These are phyloP conservation scores for Epinephelus lanceolatus DNA, from an alignment of 2,113 vertebrate genomes.

Conservation along the genomic window DNA sequence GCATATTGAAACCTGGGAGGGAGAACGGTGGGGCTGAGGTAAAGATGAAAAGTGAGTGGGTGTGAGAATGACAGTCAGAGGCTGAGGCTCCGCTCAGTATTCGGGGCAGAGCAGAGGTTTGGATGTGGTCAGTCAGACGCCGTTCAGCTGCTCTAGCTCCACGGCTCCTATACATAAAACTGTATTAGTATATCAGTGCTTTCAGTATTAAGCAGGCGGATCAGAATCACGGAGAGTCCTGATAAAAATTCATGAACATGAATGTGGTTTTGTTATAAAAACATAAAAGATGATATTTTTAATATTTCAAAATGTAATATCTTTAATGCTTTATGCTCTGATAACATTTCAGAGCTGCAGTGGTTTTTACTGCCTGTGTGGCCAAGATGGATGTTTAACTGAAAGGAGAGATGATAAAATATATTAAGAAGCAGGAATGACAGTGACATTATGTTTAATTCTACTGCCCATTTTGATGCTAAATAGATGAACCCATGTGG, in stretches of 20 bases:
- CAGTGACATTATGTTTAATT: constrained; percentile 40
- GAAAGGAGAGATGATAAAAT: constrained; percentile 46
- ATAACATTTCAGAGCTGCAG: constrained; percentile 45
- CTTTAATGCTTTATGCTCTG: constrained; percentile 51
- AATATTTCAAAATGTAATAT: constrained; percentile 49
- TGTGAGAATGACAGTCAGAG: constrained; percentile 56
- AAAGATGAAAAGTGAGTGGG: constrained; percentile 59
- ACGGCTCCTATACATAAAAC: neutral
- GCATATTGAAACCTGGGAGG: constrained; percentile 65
- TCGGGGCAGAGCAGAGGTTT: constrained; percentile 44
- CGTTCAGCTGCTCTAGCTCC: constrained; percentile 39
- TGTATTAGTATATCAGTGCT: neutral
- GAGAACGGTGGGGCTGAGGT: constrained; percentile 42
- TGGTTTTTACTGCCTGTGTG: constrained; percentile 26
- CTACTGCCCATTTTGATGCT: constrained; percentile 39
- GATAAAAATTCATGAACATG: constrained; percentile 33
- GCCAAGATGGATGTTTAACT: constrained; percentile 30
- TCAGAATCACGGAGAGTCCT: neutral
- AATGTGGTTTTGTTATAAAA: constrained; percentile 27
- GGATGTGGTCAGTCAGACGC: constrained; percentile 48
- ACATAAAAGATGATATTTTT: constrained; percentile 25
- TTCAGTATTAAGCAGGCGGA: neutral
- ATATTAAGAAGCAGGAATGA: constrained; percentile 28
- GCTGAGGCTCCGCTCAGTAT: constrained; percentile 61
- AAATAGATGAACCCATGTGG: constrained; percentile 39